Base-by-base conservation (phyloP, 2,888 invertebrate species). In the Macaria liturata region DNA sequence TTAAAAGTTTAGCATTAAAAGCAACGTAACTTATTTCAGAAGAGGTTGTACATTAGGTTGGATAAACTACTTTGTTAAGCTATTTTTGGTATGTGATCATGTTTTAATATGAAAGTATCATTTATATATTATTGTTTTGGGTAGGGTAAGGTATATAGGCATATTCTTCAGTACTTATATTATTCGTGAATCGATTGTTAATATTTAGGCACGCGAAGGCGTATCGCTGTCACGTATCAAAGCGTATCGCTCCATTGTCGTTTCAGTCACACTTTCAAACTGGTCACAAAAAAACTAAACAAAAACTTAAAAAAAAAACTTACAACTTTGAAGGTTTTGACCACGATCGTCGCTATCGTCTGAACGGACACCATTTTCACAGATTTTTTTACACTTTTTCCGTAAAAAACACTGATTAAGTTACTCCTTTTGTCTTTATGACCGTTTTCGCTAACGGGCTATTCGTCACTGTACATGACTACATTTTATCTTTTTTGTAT, bases 301-400 rank as follows among this genome's bases (percentile, higher is more conserved):
- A 20, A 20, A 20, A 20, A 20, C 20, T 20, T 46, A 20, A 45
- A 45, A 59, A 44, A 45, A 44, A 46, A 80, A 93, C 95, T 95
- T 92, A 97, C 97, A 94, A 97, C 87, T 93, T 97, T 97, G 58
- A 97, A 91, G 59, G 95, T 88, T 93, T 97, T 97, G 75, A 97
- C 94, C 83, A 96, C 94, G 61, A 97, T 95, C 57, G 96, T 95
- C 65, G 95, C 97, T 70, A 97, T 95, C 47, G 96, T 96, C 82
- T 96, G 95, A 60, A 96, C 93, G 65, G 96, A 95, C 81, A 96
- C 95, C 96, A 96, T 96, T 90, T 91, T 95, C 82, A 84, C 84
- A 70, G 67, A 69, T 65, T 62, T 62, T 20, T 65, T 51, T 55
- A 45, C 62, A 66, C 69, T 65, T 67, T 66, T 68, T 68, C 66